These are phyloP conservation scores for Crypturellus tataupa DNA, from an alignment of 2,797 vertebrate genomes.

Conservation along the genomic window DNA sequence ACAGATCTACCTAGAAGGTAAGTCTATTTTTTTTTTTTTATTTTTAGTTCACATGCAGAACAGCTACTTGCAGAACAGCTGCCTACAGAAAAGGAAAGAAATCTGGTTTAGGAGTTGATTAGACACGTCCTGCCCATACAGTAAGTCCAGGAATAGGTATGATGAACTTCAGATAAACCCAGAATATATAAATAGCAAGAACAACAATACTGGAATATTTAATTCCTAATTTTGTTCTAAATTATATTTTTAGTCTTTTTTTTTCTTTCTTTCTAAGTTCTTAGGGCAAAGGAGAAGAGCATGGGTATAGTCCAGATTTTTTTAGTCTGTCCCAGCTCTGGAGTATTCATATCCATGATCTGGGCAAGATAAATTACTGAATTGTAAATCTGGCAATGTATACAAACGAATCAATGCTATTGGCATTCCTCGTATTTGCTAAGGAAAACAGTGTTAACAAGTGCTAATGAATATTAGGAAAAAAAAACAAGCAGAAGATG, in stretches of 20 bases:
- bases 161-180: slow-evolving; percentile 44
- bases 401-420: neutral
- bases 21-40: slow-evolving; percentile 47
- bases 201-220: slow-evolving; percentile 1
- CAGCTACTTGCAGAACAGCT: slow-evolving; percentile 55
- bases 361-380: neutral
- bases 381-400: neutral
- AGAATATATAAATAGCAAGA: neutral
- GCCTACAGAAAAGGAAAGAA: slow-evolving; percentile 32
- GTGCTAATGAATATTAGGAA: neutral
- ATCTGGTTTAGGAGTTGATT: slow-evolving; percentile 55
- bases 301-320: neutral
- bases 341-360: neutral
- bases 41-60: slow-evolving; percentile 59
- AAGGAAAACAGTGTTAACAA: slow-evolving; percentile 6
- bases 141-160: neutral
- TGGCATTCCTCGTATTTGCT: neutral
- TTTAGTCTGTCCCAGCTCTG: neutral
- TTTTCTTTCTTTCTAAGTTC: neutral
- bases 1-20: slow-evolving; percentile 72
- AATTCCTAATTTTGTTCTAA: neutral
- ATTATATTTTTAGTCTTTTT: neutral
- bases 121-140: neutral
- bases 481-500: neutral
- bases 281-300: neutral